Percentiles rank a stretch among this genome's conserved stretches.
Evolutionary conservation across 1,140 invertebrate genomes (phyloP).

Genomic region (Lordiphosa mommai): DNA sequence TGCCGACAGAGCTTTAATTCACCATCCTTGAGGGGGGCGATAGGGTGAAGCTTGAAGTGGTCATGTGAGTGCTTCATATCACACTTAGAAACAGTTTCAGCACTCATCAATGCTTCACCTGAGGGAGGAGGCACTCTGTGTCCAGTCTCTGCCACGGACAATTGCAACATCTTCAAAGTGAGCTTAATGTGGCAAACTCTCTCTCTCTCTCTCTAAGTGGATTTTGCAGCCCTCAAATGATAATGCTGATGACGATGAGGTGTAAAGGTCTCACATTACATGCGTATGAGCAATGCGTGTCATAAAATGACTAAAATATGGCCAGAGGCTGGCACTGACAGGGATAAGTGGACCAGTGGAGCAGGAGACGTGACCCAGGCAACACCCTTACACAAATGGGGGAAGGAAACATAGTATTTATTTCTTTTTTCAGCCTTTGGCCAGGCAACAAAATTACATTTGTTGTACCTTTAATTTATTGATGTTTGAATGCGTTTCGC

Average conservation of each 20-base stretch:
- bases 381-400: slow-evolving; percentile 66
- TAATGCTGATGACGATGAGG: slow-evolving; percentile 41
- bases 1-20: background rate
- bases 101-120: too few species aligned
- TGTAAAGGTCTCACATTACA: slow-evolving; percentile 20
- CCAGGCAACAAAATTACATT: slow-evolving; percentile 69
- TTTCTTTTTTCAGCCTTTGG: slow-evolving; percentile 29
- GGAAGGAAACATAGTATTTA: slow-evolving; percentile 47
- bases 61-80: slow-evolving; percentile 42
- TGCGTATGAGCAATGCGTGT: slow-evolving; percentile 39
- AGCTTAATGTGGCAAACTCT: background rate
- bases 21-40: background rate
- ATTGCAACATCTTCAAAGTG: too few species aligned
- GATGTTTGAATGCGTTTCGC: slow-evolving; percentile 62
- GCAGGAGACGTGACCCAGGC: slow-evolving; percentile 30
- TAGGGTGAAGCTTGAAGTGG: slow-evolving; percentile 17
- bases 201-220: slow-evolving; percentile 2
- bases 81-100: slow-evolving; percentile 7
- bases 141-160: too few species aligned
- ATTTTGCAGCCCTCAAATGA: slow-evolving; percentile 3
- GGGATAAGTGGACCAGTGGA: background rate
- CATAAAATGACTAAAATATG: slow-evolving; percentile 63
- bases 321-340: slow-evolving; percentile 33
- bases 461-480: slow-evolving; percentile 76
- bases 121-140: too few species aligned